Conservation (phyloP, 2,113 vertebrate species). For the Apteryx mantelli region DNA sequence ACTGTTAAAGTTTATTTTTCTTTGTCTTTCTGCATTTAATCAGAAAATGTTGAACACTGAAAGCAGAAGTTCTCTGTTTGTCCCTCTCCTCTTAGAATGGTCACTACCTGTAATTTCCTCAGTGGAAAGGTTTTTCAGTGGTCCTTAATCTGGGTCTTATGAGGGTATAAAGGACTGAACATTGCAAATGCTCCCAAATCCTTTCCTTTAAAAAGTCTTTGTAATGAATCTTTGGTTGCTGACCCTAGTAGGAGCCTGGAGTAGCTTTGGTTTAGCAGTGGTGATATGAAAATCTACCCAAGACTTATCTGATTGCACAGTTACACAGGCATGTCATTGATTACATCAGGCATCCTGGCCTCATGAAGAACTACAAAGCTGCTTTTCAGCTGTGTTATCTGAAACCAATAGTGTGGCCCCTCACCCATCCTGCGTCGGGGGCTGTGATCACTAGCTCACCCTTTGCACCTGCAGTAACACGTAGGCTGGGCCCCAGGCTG, state of each 20-base stretch:
- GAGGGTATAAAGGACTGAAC: not conserved
- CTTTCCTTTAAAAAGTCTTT: not conserved
- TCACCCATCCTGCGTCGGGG: not conserved
- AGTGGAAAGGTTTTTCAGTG: not conserved
- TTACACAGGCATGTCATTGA: not conserved
- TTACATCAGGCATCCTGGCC: not conserved
- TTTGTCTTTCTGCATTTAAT: not conserved
- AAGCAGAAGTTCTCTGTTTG: not conserved
- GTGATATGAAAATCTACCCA: not conserved
- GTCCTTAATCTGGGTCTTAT: not conserved
- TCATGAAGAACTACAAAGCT: not conserved
- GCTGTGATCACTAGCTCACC: not conserved
- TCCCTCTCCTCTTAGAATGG: not conserved
- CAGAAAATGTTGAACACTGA: not conserved
- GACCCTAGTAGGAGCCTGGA: not conserved
- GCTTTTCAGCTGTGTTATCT: not conserved
- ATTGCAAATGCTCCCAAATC: not conserved
- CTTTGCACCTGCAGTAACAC: not conserved
- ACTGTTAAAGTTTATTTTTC: not conserved
- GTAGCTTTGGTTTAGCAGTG: not conserved
- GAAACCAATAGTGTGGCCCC: not conserved
- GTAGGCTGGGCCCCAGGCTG: not conserved
- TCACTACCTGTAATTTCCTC: not conserved
- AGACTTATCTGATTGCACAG: not conserved
- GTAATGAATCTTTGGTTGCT: not conserved